Evolutionary conservation across 2,797 vertebrate species (phyloP), one percentile per base, ranked within the genome.

Genomic region (Coranthus polyacanthus): DNA sequence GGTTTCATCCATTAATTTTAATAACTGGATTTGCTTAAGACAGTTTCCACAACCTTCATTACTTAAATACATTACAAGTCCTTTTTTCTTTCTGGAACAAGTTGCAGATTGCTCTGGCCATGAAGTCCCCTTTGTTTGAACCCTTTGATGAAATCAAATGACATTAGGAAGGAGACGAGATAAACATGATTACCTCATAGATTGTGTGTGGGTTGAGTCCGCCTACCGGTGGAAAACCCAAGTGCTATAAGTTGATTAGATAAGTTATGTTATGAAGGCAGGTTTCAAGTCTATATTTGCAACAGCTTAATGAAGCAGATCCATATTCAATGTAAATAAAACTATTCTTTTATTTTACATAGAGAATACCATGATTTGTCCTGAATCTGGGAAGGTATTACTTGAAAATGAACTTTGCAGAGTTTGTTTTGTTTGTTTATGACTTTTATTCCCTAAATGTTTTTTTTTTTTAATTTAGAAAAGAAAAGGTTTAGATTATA

Each of bases 401-500:
- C 10, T n/a, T 41, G 6, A 41, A 32, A 52, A 62, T 42, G 3
- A 32, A 32, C 29, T 32, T 32, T 32, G 29, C 29, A 32, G 29
- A 32, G 29, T 8, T 32, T 8, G 8, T 32, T 9, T 3, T 32
- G 29, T 26, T 26, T 26, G 4, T 32, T 32, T 32, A 9, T 9
- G 1, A 32, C 29, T 32, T 32, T 32, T 32, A 32, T 32, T 32
- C 8, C 8, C 9, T 32, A 32, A 32, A 32, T 8, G 8, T 2
- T 32, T 8, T 9, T 8, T 10, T 2, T 32, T 32, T 32, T 32
- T 32, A 32, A 32, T 32, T 32, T 32, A 32, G 29, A 8, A 32
- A 32, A 32, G 10, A 32, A 32, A 32, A 32, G 29, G 12, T 63
- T 42, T 45, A 32, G 11, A 57, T 54, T 72, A 32, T 50, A 50